These are phyloP conservation scores for Camponotus pennsylvanicus DNA, from an alignment of 1,140 invertebrate genomes.

Conservation along the genomic window DNA sequence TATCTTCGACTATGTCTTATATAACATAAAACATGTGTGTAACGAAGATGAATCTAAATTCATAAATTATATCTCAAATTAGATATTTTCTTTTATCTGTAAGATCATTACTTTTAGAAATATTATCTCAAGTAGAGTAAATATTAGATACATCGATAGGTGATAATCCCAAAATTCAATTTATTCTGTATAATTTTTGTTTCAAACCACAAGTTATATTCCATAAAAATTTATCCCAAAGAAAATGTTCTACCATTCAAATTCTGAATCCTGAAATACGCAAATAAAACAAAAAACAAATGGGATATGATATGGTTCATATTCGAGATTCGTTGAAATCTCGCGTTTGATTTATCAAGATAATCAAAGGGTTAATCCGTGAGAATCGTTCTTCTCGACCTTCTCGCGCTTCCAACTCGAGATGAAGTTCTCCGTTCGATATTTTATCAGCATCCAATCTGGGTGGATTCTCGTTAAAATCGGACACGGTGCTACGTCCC, in stretches of 20 bases:
- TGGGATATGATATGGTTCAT: neutral
- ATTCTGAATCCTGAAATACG: neutral
- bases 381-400: slow-evolving; percentile 10
- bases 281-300: neutral
- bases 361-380: slow-evolving; percentile 28
- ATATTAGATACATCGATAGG: neutral
- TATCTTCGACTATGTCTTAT: slow-evolving; percentile 33
- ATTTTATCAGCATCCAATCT: slow-evolving; percentile 67
- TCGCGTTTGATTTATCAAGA: slow-evolving; percentile 12
- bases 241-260: neutral
- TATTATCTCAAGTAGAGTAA: neutral
- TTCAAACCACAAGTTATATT: no score
- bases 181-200: neutral
- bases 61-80: slow-evolving; percentile 50
- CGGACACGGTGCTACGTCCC: slow-evolving; percentile 48
- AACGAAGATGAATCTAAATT: slow-evolving; percentile 43
- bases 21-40: slow-evolving; percentile 44
- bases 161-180: slow-evolving; percentile 1
- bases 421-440: slow-evolving; percentile 49
- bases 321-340: neutral
- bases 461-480: slow-evolving; percentile 71
- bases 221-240: neutral
- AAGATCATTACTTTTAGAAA: neutral
- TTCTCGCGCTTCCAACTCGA: neutral
- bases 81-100: slow-evolving; percentile 23